A percentile compares a stretch with the other conserved stretches of the same genome.
These are phyloP conservation scores for Fissipunctia ypsillon DNA, from an alignment of 2,888 invertebrate genomes.

Conservation along the genomic window DNA sequence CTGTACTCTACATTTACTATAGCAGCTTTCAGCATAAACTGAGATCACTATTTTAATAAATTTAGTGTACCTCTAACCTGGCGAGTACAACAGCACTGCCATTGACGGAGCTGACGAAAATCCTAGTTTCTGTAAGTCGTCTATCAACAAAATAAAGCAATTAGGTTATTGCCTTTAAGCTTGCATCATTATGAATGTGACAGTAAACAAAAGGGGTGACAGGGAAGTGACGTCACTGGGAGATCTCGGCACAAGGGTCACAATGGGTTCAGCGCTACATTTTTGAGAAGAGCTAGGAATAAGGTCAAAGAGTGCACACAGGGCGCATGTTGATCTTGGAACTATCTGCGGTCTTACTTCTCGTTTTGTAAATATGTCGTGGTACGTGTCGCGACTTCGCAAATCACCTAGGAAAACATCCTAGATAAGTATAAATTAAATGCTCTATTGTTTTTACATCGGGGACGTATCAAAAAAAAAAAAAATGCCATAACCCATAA, in stretches of 20 bases:
- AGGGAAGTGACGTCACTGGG: constrained; percentile 54
- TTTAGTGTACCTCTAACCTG: neutral
- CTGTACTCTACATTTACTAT: neutral
- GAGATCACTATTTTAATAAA: neutral
- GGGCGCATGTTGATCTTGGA: constrained; percentile 19
- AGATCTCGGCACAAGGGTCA: constrained; percentile 41
- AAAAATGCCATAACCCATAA: neutral
- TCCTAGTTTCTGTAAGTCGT: neutral
- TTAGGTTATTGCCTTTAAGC: constrained; percentile 16
- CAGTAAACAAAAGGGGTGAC: constrained; percentile 49
- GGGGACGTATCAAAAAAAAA: neutral
- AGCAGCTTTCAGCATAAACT: neutral
- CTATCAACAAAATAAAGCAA: constrained; percentile 16
- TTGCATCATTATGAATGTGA: constrained; percentile 26
- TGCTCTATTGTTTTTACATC: neutral
- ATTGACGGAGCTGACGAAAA: neutral
- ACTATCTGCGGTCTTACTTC: constrained; percentile 11
- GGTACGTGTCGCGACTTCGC: neutral
- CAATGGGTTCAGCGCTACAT: constrained; percentile 60
- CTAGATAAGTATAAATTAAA: neutral
- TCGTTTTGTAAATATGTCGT: constrained; percentile 17
- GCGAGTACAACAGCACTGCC: neutral
- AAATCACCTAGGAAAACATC: neutral
- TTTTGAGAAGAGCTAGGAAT: constrained; percentile 60
- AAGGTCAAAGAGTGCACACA: constrained; percentile 64